These are phyloP conservation scores for Pristis pectinata DNA, from an alignment of 2,797 vertebrate species.

Conservation along the genomic window DNA sequence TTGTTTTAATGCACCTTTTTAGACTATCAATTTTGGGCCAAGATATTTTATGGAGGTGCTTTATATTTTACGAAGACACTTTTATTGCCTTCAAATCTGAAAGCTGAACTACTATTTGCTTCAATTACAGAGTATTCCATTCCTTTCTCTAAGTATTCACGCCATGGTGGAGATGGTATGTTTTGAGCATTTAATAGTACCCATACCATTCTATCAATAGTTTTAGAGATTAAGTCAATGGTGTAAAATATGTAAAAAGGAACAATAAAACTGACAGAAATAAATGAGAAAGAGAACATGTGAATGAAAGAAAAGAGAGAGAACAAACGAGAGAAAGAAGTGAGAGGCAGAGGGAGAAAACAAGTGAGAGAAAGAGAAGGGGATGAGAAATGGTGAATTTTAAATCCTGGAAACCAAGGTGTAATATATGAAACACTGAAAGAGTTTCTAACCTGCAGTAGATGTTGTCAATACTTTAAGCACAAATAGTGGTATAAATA, in stretches of 20 bases:
- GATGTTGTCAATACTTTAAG: background rate
- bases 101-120: background rate
- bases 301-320: no score
- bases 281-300: no score
- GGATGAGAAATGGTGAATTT: background rate
- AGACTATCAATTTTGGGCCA: background rate
- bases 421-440: background rate
- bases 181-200: background rate
- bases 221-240: background rate
- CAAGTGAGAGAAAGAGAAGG: no score
- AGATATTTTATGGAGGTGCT: background rate
- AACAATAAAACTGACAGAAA: background rate
- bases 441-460: constrained; percentile 21
- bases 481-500: constrained; percentile 6
- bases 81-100: background rate
- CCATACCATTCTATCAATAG: background rate
- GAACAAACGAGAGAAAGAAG: no score
- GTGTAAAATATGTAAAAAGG: background rate
- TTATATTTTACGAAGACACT: background rate
- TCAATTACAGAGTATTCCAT: background rate
- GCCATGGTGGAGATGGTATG: background rate
- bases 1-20: no score
- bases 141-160: background rate
- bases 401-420: background rate
- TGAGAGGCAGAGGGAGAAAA: no score